Conservation (phyloP, 2,888 invertebrate species). For the Thelaira solivaga region DNA sequence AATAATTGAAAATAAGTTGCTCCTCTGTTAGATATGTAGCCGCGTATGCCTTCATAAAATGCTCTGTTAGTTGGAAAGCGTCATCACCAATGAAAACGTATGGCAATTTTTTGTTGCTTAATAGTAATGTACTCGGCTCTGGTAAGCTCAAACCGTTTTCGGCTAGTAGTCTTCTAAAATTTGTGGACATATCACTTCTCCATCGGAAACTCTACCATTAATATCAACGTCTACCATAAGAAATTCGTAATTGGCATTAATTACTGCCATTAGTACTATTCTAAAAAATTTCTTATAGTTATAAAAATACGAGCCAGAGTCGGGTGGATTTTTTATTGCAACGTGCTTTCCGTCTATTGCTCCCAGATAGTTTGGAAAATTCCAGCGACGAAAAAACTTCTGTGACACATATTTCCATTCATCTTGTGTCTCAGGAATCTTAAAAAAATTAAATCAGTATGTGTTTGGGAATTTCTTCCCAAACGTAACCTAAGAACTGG, state of each 20-base stretch:
- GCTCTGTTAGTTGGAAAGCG: not conserved
- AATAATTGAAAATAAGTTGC: not conserved
- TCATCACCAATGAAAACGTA: slow-evolving; percentile 15
- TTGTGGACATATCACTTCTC: not conserved
- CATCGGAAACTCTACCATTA: not conserved
- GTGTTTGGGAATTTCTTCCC: too few species aligned
- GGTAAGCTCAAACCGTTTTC: not conserved
- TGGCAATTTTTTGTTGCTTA: not conserved
- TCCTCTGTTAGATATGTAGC: not conserved
- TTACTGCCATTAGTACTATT: slow-evolving; percentile 6
- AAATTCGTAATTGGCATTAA: slow-evolving; percentile 28
- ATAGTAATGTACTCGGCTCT: not conserved
- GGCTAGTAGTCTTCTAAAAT: too few species aligned
- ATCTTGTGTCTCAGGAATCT: not conserved
- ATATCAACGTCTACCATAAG: not conserved
- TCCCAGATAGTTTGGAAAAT: slow-evolving; percentile 11
- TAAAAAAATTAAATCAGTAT: too few species aligned
- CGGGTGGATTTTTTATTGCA: slow-evolving; percentile 3
- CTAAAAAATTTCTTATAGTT: slow-evolving; percentile 26
- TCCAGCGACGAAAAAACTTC: slow-evolving; percentile 4
- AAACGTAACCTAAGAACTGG: too few species aligned
- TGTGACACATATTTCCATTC: not conserved
- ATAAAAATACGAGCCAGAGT: not conserved
- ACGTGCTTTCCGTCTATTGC: slow-evolving; percentile 22
- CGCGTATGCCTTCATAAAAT: not conserved